phyloP scores from a whole-genome alignment of 2,113 vertebrate species.

The Pipra filicauda region DNA sequence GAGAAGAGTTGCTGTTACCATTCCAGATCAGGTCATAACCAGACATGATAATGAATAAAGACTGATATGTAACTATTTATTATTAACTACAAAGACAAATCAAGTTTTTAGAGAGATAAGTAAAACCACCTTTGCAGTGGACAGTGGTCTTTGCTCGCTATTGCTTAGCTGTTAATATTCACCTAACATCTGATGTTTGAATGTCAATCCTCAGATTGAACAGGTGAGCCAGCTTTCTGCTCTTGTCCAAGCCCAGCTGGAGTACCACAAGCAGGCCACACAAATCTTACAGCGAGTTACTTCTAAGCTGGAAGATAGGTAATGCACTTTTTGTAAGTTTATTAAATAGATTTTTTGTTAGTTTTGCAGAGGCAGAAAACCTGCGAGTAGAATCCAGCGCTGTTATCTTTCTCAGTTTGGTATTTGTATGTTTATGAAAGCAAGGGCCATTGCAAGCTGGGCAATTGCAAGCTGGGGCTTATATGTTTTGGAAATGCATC shows the following conservation, averaged over 20 bases:
- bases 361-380: neutral
- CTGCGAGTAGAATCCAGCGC: neutral
- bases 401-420: neutral
- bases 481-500: neutral
- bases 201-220: conserved; percentile 82
- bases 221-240: conserved; percentile 97
- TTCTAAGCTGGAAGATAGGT: conserved; percentile 92
- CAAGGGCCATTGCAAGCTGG: neutral
- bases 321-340: neutral
- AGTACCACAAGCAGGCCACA: conserved; percentile 92
- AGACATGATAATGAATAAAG: neutral
- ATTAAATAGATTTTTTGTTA: neutral
- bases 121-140: neutral
- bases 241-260: conserved; percentile 93
- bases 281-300: conserved; percentile 93
- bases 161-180: neutral
- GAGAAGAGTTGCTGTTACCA: neutral
- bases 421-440: neutral
- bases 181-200: neutral
- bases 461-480: neutral
- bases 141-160: neutral
- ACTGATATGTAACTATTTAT: neutral
- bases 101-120: neutral
- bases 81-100: neutral
- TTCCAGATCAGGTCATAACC: neutral